Evolutionary conservation across 2,797 vertebrate species (phyloP), one percentile per base, ranked within the genome.

Genomic region (Nannoperca obscura): DNA sequence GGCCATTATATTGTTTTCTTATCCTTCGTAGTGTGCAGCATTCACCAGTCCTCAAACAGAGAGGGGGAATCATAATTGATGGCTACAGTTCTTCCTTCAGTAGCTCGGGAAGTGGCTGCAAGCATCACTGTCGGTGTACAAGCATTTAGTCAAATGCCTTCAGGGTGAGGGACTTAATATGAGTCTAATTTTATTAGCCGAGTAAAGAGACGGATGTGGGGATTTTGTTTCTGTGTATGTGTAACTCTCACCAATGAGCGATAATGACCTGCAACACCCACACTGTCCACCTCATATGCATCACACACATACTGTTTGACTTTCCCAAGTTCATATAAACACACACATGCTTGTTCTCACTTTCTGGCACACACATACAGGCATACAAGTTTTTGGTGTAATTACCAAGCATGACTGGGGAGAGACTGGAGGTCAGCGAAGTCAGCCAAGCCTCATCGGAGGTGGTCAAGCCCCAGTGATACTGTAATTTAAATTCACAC

Each of bases 101-200:
- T 34, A 53, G 67, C 46, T 50, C 65, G 76, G 71, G 60, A 83
- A 74, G 63, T 83, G 71, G 62, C 82, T 49, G 59, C 62, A 67
- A 74, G 80, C 69, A 64, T 80, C 44, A 36, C 63, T 74, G 87
- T 84, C 78, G 76, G 59, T 20, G 67, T 46, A 60, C 73, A 57
- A 78, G 65, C 32, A 14, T 88, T 83, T 74, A 58, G 47, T 69
- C 47, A 55, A 61, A 80, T 72, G 47, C 71, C 46, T 76, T 50
- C 77, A 77, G 67, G 71, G 73, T 38, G 42, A 85, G 55, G 38
- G 64, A 63, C 66, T 81, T 82, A 76, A 85, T 75, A 60, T 59
- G 15, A 83, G 27, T 59, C 52, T 82, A 19, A 83, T 77, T 85
- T 81, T 75, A 84, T 88, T 86, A 84, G 74, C 63, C 1, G 19